Evolutionary conservation across 2,888 invertebrate genomes (phyloP).

Genomic region (Caenorhabditis japonica): DNA sequence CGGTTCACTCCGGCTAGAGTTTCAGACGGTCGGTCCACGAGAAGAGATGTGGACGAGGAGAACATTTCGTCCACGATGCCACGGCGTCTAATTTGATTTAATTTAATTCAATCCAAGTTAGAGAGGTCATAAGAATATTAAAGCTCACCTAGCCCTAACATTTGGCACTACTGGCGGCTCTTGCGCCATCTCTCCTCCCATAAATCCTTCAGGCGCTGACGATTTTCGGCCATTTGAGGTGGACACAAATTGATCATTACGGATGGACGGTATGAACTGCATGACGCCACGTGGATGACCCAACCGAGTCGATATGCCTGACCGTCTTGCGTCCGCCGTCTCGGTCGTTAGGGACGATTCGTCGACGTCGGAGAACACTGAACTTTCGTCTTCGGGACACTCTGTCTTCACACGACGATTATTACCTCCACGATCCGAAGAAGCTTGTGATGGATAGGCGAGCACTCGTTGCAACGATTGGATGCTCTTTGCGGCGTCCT

Average conservation of each 20-base stretch:
- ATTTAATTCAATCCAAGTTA: background rate
- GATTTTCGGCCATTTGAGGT: constrained; percentile 46
- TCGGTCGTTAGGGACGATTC: constrained; percentile 46
- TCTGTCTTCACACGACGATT: constrained; percentile 15
- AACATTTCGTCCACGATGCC: constrained; percentile 63
- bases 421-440: constrained; percentile 59
- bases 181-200: constrained; percentile 23
- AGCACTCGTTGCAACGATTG: constrained; percentile 70
- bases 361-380: constrained; percentile 60
- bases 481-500: constrained; percentile 74
- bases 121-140: background rate
- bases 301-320: constrained; percentile 69
- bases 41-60: constrained; percentile 39
- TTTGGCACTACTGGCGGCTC: constrained; percentile 38
- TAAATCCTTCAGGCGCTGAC: constrained; percentile 48
- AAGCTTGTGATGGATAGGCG: constrained; percentile 60
- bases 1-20: constrained; percentile 68
- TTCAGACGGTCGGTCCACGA: constrained; percentile 65
- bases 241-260: constrained; percentile 55
- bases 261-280: constrained; percentile 74
- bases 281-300: constrained; percentile 75
- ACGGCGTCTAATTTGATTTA: constrained; percentile 47
- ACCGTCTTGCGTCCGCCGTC: constrained; percentile 54
- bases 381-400: constrained; percentile 20
- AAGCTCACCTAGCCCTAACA: constrained; percentile 28